phyloP scores from a whole-genome alignment of 2,797 vertebrate species.

The Squalus acanthias region DNA sequence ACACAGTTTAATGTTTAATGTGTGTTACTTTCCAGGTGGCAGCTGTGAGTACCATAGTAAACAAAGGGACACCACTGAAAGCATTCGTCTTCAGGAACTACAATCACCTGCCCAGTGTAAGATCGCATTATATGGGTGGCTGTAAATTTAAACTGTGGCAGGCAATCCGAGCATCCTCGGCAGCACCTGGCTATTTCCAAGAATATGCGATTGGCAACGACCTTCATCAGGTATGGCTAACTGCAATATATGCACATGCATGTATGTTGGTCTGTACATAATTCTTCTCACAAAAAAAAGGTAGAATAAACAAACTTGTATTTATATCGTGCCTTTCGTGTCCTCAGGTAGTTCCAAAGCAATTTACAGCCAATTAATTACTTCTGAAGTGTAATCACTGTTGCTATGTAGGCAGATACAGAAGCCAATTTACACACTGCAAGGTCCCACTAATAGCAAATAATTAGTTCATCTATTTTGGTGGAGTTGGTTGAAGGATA shows the following conservation, averaged over 20 bases:
- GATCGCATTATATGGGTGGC: slow-evolving; percentile 76
- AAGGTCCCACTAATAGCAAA: not conserved
- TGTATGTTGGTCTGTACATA: not conserved
- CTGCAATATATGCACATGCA: not conserved
- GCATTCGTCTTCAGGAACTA: slow-evolving; percentile 96
- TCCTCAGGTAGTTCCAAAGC: not conserved
- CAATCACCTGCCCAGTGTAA: slow-evolving; percentile 79
- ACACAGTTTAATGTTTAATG: not conserved
- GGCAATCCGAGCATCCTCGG: slow-evolving; percentile 83
- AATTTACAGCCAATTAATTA: not conserved
- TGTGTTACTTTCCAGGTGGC: slow-evolving; percentile 65
- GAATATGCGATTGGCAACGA: slow-evolving; percentile 79
- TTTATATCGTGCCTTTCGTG: not conserved
- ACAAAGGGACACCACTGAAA: slow-evolving; percentile 80
- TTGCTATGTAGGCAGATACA: not conserved
- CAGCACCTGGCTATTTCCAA: slow-evolving; percentile 87
- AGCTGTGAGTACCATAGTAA: slow-evolving; percentile 90
- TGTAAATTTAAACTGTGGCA: slow-evolving; percentile 90
- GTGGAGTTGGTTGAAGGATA: not conserved
- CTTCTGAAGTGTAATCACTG: not conserved
- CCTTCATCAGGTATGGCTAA: slow-evolving; percentile 79
- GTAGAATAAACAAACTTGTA: not conserved
- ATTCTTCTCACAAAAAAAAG: no score
- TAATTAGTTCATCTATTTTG: not conserved
- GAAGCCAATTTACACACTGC: not conserved